Evolutionary conservation across 2,888 invertebrate genomes (phyloP).

Genomic region (Melanostoma scalare): DNA sequence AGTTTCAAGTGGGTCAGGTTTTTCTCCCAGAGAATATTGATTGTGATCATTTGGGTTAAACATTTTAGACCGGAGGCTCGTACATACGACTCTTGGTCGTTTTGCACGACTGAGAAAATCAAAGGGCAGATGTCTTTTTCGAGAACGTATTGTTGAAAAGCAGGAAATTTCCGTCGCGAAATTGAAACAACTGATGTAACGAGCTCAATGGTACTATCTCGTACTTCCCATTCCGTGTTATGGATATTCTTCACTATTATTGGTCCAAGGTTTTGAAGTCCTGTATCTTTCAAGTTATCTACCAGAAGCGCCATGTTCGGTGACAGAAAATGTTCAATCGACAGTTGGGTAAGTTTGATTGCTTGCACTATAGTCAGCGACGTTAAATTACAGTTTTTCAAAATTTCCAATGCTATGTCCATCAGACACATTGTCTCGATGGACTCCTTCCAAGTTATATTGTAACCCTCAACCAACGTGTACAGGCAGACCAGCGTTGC

Average conservation of each 20-base stretch:
- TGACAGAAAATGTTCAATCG: slow-evolving; percentile 89
- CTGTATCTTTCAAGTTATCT: slow-evolving; percentile 86
- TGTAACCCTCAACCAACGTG: slow-evolving; percentile 86
- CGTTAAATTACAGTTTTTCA: slow-evolving; percentile 83
- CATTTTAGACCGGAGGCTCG: slow-evolving; percentile 89
- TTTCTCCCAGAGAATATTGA: slow-evolving; percentile 87
- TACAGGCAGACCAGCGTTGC: slow-evolving; percentile 87
- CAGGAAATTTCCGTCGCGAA: slow-evolving; percentile 88
- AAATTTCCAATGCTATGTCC: slow-evolving; percentile 83
- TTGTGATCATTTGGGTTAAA: slow-evolving; percentile 86
- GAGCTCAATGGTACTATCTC: slow-evolving; percentile 90
- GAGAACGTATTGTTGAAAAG: slow-evolving; percentile 88
- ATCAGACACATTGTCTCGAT: slow-evolving; percentile 88
- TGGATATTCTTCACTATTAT: slow-evolving; percentile 88
- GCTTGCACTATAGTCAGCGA: slow-evolving; percentile 87
- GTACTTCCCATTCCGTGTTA: slow-evolving; percentile 89
- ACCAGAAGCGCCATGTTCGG: slow-evolving; percentile 89
- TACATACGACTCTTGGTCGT: slow-evolving; percentile 89
- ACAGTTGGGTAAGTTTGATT: slow-evolving; percentile 87
- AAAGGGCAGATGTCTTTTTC: slow-evolving; percentile 86
- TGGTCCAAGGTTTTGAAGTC: slow-evolving; percentile 86
- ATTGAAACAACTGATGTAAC: slow-evolving; percentile 87
- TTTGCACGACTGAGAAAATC: slow-evolving; percentile 86
- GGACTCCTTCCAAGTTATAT: slow-evolving; percentile 90
- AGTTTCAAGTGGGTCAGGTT: slow-evolving; percentile 84